Percentiles rank a stretch among this genome's conserved stretches.
Evolutionary conservation across 2,888 invertebrate genomes (phyloP).

Genomic region (Parnassius orleans): DNA sequence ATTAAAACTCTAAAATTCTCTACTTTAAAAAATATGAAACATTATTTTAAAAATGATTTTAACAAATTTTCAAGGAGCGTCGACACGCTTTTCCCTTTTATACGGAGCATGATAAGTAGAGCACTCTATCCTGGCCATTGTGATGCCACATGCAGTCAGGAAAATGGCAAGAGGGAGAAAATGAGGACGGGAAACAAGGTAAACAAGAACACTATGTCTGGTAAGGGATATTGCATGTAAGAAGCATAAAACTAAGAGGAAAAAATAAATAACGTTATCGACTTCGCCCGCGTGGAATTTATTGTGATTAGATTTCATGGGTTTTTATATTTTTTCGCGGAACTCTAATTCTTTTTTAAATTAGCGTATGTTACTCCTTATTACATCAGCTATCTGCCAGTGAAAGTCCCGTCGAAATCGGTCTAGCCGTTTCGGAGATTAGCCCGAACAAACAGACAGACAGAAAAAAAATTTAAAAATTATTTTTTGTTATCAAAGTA

Average conservation of each 20-base stretch:
- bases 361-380: too few relatives aligned
- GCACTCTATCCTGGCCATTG: constrained; percentile 19
- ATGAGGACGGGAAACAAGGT: constrained; percentile 14
- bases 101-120: constrained; percentile 8
- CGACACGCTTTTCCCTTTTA: constrained; percentile 13
- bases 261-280: background rate
- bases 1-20: too few relatives aligned
- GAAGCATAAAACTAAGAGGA: background rate
- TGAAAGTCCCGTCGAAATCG: too few relatives aligned
- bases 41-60: constrained; percentile 5
- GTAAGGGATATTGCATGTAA: constrained; percentile 12
- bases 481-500: too few relatives aligned
- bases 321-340: too few relatives aligned
- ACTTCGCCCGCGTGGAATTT: too few relatives aligned
- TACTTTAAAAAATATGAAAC: constrained; percentile 3
- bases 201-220: constrained; percentile 16
- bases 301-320: too few relatives aligned
- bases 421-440: too few relatives aligned
- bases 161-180: constrained; percentile 19
- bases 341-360: too few relatives aligned
- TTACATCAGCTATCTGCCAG: too few relatives aligned
- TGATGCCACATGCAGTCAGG: constrained; percentile 20
- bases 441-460: too few relatives aligned
- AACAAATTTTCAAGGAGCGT: constrained; percentile 8
- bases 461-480: too few relatives aligned